phyloP scores from a whole-genome alignment of 2,797 vertebrate genomes.

The Platalea minor region DNA sequence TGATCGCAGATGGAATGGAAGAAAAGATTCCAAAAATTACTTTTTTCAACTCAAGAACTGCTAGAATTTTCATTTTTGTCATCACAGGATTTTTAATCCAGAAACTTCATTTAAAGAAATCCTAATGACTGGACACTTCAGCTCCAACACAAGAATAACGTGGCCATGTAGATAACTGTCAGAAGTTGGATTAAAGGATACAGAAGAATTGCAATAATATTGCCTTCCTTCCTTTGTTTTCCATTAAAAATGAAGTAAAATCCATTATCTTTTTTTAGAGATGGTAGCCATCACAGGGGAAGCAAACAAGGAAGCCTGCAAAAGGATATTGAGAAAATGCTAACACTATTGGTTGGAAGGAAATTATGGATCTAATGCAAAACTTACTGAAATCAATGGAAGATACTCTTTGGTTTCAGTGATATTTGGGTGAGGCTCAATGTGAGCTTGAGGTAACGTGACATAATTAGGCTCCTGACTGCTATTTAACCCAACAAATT shows the following conservation, averaged over 20 bases:
- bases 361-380: constrained; percentile 5
- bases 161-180: not conserved
- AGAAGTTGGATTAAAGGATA: not conserved
- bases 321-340: not conserved
- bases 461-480: not conserved
- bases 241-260: not conserved
- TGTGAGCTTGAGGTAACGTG: not conserved
- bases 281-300: not conserved
- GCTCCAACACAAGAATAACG: not conserved
- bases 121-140: not conserved
- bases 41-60: not conserved
- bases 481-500: not conserved
- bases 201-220: not conserved
- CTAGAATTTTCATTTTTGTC: not conserved
- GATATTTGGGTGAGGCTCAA: not conserved
- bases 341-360: not conserved
- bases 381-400: not conserved
- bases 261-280: not conserved
- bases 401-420: not conserved
- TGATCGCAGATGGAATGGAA: not conserved
- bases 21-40: not conserved
- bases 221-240: not conserved
- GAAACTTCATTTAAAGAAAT: not conserved
- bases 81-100: not conserved
- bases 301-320: not conserved